These are phyloP conservation scores for Podarcis cretensis DNA, from an alignment of 2,113 vertebrate genomes.

Conservation along the genomic window DNA sequence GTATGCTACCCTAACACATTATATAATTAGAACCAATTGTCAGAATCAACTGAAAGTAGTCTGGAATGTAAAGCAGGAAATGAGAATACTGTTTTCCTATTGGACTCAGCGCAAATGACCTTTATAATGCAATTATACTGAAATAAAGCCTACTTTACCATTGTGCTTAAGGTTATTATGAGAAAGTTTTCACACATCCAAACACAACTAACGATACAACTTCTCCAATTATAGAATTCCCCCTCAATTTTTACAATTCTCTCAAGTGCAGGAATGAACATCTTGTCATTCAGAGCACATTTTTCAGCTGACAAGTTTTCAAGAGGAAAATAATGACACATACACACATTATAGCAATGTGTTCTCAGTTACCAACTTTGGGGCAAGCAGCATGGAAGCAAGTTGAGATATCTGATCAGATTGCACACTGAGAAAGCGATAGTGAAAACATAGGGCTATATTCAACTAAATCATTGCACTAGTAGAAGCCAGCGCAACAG, in stretches of 20 bases:
- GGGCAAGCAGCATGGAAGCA: background rate
- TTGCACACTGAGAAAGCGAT: background rate
- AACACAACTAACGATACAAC: slow-evolving; percentile 1
- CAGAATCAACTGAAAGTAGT: slow-evolving; percentile 17
- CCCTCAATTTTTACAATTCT: slow-evolving; percentile 10
- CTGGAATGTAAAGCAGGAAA: background rate
- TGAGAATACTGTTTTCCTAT: background rate
- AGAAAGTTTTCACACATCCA: slow-evolving; percentile 29
- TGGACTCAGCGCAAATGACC: background rate
- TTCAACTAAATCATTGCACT: too few species aligned
- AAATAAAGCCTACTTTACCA: slow-evolving; percentile 3
- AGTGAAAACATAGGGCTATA: background rate
- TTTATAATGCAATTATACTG: background rate
- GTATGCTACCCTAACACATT: background rate
- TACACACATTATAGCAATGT: background rate
- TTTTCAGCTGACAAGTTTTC: background rate
- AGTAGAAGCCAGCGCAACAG: too few species aligned
- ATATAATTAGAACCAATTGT: slow-evolving; percentile 41
- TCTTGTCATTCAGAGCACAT: background rate
- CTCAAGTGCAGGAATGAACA: slow-evolving; percentile 22
- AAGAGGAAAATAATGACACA: background rate
- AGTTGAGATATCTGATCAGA: background rate
- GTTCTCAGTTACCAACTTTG: background rate
- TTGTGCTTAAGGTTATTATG: background rate
- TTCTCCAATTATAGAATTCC: slow-evolving; percentile 20